Base-by-base conservation (phyloP, 1,140 invertebrate species). In the Cherax quadricarinatus region DNA sequence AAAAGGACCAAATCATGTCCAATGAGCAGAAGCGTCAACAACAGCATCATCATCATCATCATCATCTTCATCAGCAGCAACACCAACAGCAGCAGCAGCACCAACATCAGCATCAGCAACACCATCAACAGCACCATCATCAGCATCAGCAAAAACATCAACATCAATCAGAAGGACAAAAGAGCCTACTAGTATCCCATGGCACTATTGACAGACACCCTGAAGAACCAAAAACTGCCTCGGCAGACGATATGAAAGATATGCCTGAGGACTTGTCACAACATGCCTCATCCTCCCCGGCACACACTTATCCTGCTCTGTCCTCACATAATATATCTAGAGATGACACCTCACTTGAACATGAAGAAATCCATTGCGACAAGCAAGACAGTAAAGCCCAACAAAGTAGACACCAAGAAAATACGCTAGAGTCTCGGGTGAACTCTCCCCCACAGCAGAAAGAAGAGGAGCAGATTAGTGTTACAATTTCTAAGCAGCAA, bases 261-360 rank as follows among this genome's bases (percentile, higher is more conserved):
- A 53, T 89, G 60, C 88, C 88, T 57, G 88, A 89, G 66, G 88
- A 89, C 62, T 62, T 89, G 24, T 89, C 88, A 21, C 88, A 83
- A 30, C 60, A 89, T 41, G 62, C 57, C n/a, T 41, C 24, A 7
- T 51, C 60, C 41, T 83, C 88, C 41, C 48, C 81, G 4, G 14
- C 88, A 18, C 66, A 57, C 9, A 24, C 49, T 14, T 80, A 70
- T 62, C 48, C 60, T 53, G 48, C 66, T 70, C 88, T 57, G 21
- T 30, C 79, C 24, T 49, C 86, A 18, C 86, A 88, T 21, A n/a
- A 62, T 4, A 24, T 49, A 10, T 62, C 53, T 57, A 62, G 82
- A 9, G 57, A 78, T 24, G 53, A 49, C 21, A 57, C 86, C 12
- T 60, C 81, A 30, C 70, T 30, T 4, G 53, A 57, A 48, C 70